Percentiles rank a stretch among this genome's conserved stretches.
phyloP scores from a whole-genome alignment of 2,113 vertebrate genomes.

The Catharus fuscescens region DNA sequence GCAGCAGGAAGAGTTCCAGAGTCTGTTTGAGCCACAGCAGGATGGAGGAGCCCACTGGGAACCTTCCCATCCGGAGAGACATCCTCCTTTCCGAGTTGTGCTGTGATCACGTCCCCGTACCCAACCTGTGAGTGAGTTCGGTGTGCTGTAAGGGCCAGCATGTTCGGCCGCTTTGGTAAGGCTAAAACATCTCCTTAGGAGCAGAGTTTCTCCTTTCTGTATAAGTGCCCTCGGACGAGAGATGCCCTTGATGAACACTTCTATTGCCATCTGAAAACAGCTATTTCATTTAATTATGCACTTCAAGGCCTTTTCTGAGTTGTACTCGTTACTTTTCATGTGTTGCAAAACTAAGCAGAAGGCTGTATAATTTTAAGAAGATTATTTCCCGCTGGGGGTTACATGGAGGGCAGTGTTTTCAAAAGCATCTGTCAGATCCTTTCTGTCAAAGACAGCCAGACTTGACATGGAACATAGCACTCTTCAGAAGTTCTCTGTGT shows the following conservation, averaged over 20 bases:
- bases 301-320: background rate
- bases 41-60: slow-evolving; percentile 40
- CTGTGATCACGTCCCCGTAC: background rate
- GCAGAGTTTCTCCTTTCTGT: background rate
- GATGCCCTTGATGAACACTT: background rate
- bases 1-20: background rate
- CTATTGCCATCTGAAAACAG: background rate
- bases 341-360: background rate
- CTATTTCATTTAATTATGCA: fast-evolving
- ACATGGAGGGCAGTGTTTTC: background rate
- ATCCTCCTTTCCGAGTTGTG: background rate
- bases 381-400: background rate
- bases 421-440: background rate
- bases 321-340: background rate
- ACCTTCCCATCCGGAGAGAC: background rate
- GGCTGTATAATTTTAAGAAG: background rate
- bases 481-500: background rate
- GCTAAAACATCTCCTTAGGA: background rate
- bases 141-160: background rate
- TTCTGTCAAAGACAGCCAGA: background rate
- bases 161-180: background rate
- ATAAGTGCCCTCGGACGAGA: background rate
- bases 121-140: slow-evolving; percentile 52
- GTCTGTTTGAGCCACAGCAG: background rate
- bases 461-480: background rate